These are phyloP conservation scores for Bombycilla garrulus DNA, from an alignment of 2,113 vertebrate species.

Conservation along the genomic window DNA sequence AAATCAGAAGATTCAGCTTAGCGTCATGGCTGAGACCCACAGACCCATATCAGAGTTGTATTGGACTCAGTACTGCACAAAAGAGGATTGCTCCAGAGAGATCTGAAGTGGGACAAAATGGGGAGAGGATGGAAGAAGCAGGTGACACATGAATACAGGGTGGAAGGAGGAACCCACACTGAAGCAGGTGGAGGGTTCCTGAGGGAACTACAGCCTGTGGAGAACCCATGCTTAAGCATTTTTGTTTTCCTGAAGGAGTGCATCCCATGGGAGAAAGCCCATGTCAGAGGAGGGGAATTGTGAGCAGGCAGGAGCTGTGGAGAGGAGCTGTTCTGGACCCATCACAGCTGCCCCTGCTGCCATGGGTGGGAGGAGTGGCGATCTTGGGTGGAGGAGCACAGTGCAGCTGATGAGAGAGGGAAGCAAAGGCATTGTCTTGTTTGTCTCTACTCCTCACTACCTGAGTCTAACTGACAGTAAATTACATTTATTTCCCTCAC, in stretches of 20 bases:
- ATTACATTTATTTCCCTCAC: background rate
- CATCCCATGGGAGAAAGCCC: background rate
- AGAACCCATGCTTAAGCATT: background rate
- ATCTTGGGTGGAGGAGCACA: background rate
- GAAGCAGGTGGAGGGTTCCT: background rate
- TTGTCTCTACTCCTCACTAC: background rate
- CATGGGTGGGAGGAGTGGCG: too few relatives aligned
- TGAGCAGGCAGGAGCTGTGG: background rate
- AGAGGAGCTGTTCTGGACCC: rapidly evolving
- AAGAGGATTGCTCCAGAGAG: background rate
- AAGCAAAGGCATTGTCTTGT: rapidly evolving
- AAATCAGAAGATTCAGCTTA: background rate
- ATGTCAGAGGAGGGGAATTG: background rate
- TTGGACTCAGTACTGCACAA: background rate
- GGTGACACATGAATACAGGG: background rate
- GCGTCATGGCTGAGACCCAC: rapidly evolving
- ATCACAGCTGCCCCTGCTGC: background rate
- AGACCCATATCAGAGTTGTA: background rate
- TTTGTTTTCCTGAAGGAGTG: background rate
- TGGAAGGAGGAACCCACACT: background rate
- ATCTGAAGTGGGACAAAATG: background rate
- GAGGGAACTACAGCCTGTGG: background rate
- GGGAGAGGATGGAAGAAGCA: background rate
- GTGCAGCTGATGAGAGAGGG: background rate
- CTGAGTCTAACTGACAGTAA: background rate